Percentiles rank a stretch among this genome's conserved stretches.
Conservation (phyloP, 2,113 vertebrate species). For the Oostethus manadensis region DNA sequence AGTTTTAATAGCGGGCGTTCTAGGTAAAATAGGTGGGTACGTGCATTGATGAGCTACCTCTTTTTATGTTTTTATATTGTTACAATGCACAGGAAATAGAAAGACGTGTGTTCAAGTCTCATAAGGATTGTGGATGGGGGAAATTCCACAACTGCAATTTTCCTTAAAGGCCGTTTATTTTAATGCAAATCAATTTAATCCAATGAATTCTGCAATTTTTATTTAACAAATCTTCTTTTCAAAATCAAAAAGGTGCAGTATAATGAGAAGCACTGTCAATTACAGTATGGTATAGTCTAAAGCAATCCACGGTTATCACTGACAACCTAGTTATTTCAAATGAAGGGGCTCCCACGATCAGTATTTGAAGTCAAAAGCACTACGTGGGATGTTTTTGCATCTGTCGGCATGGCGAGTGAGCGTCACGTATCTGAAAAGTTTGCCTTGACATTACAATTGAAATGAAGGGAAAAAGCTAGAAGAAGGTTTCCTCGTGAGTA, state of each 20-base stretch:
- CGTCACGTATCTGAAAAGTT: background rate
- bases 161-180: background rate
- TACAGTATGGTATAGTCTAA: background rate
- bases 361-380: background rate
- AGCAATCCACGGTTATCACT: background rate
- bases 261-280: background rate
- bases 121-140: no score
- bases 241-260: background rate
- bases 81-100: no score
- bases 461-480: background rate
- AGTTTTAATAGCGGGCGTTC: no score
- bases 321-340: conserved; percentile 1
- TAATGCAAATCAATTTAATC: background rate
- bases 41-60: no score
- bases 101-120: no score
- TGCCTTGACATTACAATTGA: background rate
- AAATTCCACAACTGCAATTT: no score
- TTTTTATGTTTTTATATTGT: no score
- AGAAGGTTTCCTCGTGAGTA: background rate
- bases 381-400: background rate
- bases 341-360: background rate
- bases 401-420: no score
- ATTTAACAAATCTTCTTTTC: background rate
- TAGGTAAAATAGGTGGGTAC: no score
- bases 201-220: background rate